Evolutionary conservation across 2,113 vertebrate genomes (phyloP).

Genomic region (Zapornia atra): DNA sequence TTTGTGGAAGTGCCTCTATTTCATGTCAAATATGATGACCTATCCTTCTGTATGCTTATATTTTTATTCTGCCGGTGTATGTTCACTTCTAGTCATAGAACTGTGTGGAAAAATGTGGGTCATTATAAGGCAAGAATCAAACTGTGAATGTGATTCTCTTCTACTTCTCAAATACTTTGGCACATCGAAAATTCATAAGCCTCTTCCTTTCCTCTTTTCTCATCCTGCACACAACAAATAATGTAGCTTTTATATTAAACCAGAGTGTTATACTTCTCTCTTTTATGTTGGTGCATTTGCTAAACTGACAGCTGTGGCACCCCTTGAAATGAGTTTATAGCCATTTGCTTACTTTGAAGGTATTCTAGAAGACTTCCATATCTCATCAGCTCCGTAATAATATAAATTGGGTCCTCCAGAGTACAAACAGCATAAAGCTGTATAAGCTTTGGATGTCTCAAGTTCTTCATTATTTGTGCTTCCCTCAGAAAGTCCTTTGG

Average conservation of each 20-base stretch:
- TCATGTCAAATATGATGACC: constrained; percentile 12
- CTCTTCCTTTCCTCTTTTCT: neutral
- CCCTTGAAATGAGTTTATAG: constrained; percentile 48
- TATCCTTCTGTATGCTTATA: neutral
- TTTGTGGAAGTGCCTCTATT: constrained; percentile 22
- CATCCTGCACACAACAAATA: neutral
- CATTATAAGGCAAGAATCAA: neutral
- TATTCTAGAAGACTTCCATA: constrained; percentile 92
- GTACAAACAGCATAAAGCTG: constrained; percentile 97
- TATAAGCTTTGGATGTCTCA: constrained; percentile 93
- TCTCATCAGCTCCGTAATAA: constrained; percentile 97
- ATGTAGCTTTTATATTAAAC: neutral
- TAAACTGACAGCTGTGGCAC: constrained; percentile 30
- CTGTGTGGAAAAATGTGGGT: neutral
- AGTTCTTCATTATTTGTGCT: constrained; percentile 94
- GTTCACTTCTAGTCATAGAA: neutral
- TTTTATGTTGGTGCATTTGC: constrained; percentile 28
- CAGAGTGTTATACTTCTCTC: neutral
- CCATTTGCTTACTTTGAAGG: constrained; percentile 87
- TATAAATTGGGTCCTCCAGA: constrained; percentile 93
- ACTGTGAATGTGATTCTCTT: neutral
- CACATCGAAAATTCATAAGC: neutral
- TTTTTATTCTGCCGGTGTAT: neutral
- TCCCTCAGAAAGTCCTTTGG: constrained; percentile 90
- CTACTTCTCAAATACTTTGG: neutral